Percentiles rank a stretch among this genome's conserved stretches.
These are phyloP conservation scores for human DNA, from an alignment of 2,113 vertebrate genomes.

Conservation along the genomic window GRCh38 chr7:67462501-67463000, in stretches of 20 bases:
- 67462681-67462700: not conserved
- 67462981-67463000: conserved; percentile 86
- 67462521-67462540: not conserved
- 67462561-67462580: not conserved
- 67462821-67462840: conserved; percentile 11
- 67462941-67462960: conserved; percentile 67
- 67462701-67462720: not conserved
- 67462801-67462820: not conserved
- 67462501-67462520: not conserved
- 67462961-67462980: conserved; percentile 64
- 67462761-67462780: not conserved
- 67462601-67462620: not conserved
- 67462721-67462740: not conserved
- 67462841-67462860: conserved; percentile 5
- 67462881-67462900: not conserved
- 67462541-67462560: not conserved
- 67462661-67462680: not conserved
- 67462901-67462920: not conserved
- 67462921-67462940: conserved; percentile 57
- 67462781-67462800: not conserved
- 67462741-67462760: not conserved
- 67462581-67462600: not conserved
- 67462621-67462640: not conserved
- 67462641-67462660: not conserved
- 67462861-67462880: not conserved